phyloP scores from a whole-genome alignment of 2,113 vertebrate genomes.

The Clarias gariepinus region DNA sequence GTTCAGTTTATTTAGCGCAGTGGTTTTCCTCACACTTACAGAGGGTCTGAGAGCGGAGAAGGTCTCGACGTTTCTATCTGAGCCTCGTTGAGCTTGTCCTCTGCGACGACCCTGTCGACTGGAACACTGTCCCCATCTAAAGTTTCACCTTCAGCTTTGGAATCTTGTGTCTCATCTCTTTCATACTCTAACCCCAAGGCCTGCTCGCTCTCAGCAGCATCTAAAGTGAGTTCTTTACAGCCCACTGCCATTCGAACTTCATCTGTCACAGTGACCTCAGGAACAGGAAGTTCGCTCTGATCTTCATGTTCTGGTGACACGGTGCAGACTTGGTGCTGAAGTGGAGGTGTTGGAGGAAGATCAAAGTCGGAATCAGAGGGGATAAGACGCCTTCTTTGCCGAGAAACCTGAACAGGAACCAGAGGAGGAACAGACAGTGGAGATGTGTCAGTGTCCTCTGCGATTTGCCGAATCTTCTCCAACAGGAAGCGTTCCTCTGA shows the following conservation, averaged over 20 bases:
- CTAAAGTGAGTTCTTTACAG: not conserved
- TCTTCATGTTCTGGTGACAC: not conserved
- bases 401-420: conserved; percentile 42
- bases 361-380: conserved; percentile 59
- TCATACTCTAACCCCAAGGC: not conserved
- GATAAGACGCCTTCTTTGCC: conserved; percentile 62
- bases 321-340: not conserved
- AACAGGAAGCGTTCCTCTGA: conserved; percentile 66
- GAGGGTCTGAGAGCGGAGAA: conserved; percentile 3
- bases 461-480: conserved; percentile 65
- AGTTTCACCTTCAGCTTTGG: not conserved
- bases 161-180: not conserved
- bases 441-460: conserved; percentile 40
- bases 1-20: not conserved
- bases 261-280: not conserved
- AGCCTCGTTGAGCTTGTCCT: conserved; percentile 13
- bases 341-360: conserved; percentile 27
- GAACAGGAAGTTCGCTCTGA: not conserved
- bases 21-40: conserved; percentile 53
- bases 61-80: conserved; percentile 19
- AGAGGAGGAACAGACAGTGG: not conserved
- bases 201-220: conserved; percentile 14
- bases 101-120: conserved; percentile 1
- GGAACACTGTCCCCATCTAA: not conserved
- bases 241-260: not conserved